Base-by-base conservation (phyloP, 2,797 vertebrate species). In the Lithobates sylvaticus region DNA sequence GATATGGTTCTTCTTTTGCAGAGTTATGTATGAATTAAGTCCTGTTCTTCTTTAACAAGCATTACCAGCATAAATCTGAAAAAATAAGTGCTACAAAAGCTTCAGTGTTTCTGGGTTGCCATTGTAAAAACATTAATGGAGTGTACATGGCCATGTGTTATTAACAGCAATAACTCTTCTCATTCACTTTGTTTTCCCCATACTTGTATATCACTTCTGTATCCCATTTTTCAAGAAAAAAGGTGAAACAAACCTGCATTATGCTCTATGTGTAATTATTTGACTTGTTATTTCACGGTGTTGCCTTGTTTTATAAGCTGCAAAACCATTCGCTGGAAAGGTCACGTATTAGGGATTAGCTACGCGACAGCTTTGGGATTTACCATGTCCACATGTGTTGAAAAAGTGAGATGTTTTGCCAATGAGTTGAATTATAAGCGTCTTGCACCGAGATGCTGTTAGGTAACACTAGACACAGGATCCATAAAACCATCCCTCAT, bases 301-400 rank as follows among this genome's bases (percentile, higher is more conserved):
- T 73, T 73, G 26, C 15, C 44, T 70, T 32, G 61, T 82, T 72
- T 70, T 42, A 79, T 76, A 64, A 61, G 54, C 68, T 80, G 81
- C 76, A 84, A 87, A 84, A 78, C 69, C 69, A 44, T 83, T 83
- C 73, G 29, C 70, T 79, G 32, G 64, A 87, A 73, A 74, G 86
- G 64, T 84, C 81, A 87, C 71, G 81, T 79, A 79, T 42, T 32
- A 68, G 32, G 81, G 76, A 84, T 84, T 83, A 83, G 76, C 78
- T 78, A 73, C 42, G 86, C 79, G 86, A 87, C 86, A 84, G 81
- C 81, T 69, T 23, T 69, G 86, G 81, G 81, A 84, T 84, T 83
- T 80, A 79, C 76, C 74, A 54, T 76, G 61, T 84, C 81, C 64
- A 79, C 81, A 79, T 74, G 70, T 75, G 42, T 64, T 32, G 27